These are phyloP conservation scores for Cervus canadensis DNA, from an alignment of 2,113 vertebrate species.

Conservation along the genomic window DNA sequence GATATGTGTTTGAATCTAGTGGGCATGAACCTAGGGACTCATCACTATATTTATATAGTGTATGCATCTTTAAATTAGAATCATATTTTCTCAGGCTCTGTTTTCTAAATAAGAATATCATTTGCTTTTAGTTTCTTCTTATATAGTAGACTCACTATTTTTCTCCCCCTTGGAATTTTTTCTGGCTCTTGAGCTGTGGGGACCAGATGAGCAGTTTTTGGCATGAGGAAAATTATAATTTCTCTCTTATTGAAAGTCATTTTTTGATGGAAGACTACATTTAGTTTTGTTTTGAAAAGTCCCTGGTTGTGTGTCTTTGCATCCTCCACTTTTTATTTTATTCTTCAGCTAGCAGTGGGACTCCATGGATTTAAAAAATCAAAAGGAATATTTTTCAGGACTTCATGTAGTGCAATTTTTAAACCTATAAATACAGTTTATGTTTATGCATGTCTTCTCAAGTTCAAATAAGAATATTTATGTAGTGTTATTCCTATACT, in stretches of 20 bases:
- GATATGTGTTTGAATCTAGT: background rate
- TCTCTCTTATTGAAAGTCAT: slow-evolving; percentile 27
- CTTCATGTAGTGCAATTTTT: slow-evolving; percentile 32
- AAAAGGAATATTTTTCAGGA: slow-evolving; percentile 44
- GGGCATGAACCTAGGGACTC: background rate
- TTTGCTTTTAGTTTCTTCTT: slow-evolving; percentile 24
- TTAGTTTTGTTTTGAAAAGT: slow-evolving; percentile 26
- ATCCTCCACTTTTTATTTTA: slow-evolving; percentile 16
- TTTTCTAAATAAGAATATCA: background rate
- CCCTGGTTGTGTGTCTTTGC: background rate
- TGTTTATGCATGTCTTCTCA: slow-evolving; percentile 64
- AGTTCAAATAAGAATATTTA: slow-evolving; percentile 62
- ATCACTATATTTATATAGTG: background rate
- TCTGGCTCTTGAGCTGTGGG: background rate
- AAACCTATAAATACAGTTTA: slow-evolving; percentile 58
- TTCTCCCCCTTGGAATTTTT: background rate
- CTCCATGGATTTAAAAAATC: slow-evolving; percentile 18
- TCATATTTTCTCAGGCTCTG: background rate
- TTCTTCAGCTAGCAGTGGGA: slow-evolving; percentile 15
- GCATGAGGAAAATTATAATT: slow-evolving; percentile 10
- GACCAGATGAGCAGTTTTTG: background rate
- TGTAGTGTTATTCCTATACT: slow-evolving; percentile 27
- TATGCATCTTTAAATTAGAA: background rate
- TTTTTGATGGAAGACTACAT: background rate
- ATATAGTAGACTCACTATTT: background rate